Evolutionary conservation across 2,888 invertebrate species (phyloP), one percentile per base, ranked within the genome.

Genomic region (Cephalotes varians): DNA sequence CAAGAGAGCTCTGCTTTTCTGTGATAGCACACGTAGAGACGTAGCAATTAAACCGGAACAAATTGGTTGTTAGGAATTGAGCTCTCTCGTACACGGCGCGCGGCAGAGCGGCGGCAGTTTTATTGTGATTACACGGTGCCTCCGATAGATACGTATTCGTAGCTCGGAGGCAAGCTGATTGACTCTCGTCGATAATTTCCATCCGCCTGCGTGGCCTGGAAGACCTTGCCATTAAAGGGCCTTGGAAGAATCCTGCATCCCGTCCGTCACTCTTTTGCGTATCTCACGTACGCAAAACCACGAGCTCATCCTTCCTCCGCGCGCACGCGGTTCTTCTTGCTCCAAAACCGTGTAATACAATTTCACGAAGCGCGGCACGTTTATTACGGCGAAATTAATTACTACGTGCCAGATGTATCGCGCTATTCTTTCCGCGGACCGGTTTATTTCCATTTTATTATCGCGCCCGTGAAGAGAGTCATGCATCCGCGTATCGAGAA

Each of bases 111-210:
- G 77, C 77, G 47, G 69, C 77, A 82, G 87, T 90, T 90, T 90
- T 89, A 87, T 90, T 87, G 86, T 83, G 88, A 90, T 90, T 90
- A 89, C 86, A 89, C 84, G 83, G 85, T 82, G 83, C 74, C 64
- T 81, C 51, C 60, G 87, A 87, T 87, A 84, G 87, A 86, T 81
- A 85, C 83, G 89, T 84, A 82, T 85, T 86, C 81, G 83, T 81
- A 76, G 86, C 88, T 84, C 64, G 82, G 31, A 64, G 85, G 85
- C 88, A 79, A 67, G 81, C 83, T 84, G 83, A 88, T 76, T 71
- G 82, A 40, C 83, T 74, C 81, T 81, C 85, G 67, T 73, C 82
- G 88, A 86, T 85, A 86, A 88, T 88, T 85, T 81, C 67, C 73
- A 56, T 80, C 54, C 72, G 60, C 40, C 62, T 56, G 73, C 82